phyloP scores from a whole-genome alignment of 2,113 vertebrate species.

The Ondatra zibethicus region DNA sequence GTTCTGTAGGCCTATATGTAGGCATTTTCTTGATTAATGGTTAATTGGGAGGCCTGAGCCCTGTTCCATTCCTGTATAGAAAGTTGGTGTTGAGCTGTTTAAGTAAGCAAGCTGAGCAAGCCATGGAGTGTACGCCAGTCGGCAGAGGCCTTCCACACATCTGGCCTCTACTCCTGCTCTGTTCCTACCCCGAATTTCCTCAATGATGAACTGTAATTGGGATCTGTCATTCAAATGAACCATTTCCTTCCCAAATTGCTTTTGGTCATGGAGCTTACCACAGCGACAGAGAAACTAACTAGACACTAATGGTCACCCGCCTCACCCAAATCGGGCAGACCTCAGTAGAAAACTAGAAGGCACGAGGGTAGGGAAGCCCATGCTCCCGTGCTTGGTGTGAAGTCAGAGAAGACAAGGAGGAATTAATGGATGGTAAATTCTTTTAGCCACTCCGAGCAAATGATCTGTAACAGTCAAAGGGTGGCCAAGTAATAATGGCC shows the following conservation, averaged over 20 bases:
- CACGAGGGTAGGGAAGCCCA: accelerated
- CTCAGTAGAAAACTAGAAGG: not conserved
- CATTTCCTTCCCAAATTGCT: not conserved
- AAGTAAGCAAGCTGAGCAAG: not conserved
- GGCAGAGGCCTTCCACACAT: not conserved
- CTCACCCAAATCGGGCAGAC: not conserved
- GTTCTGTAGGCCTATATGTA: no score
- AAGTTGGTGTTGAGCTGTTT: not conserved
- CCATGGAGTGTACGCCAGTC: not conserved
- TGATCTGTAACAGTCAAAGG: not conserved
- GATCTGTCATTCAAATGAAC: not conserved
- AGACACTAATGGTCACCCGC: not conserved
- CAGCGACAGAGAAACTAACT: not conserved
- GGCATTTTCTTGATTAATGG: not conserved
- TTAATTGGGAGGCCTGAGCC: not conserved
- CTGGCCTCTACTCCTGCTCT: not conserved
- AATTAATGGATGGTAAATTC: not conserved
- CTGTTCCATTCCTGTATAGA: no score
- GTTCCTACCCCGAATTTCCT: not conserved
- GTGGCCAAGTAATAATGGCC: not conserved
- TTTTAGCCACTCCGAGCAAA: not conserved
- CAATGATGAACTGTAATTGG: not conserved
- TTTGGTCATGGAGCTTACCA: not conserved
- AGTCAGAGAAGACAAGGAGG: not conserved
- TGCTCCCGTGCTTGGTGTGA: not conserved